Evolutionary conservation across 2,797 vertebrate species (phyloP), one percentile per base, ranked within the genome.

Genomic region (Thalassophryne amazonica): DNA sequence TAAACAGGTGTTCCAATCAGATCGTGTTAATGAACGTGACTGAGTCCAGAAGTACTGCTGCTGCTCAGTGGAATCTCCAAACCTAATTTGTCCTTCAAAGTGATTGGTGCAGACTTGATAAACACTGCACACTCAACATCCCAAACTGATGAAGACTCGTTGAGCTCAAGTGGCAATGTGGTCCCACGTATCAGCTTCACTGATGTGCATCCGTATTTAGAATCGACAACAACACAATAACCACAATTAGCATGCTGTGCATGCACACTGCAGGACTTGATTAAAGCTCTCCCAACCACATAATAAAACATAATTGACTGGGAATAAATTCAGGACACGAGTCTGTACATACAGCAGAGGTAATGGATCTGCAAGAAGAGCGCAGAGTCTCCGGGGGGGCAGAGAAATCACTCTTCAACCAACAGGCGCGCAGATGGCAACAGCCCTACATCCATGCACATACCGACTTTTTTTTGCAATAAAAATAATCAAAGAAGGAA

Each of bases 251-350:
- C 20, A 17, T 20, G 59, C 31, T n/a, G 46, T 66, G 57, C 45
- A 24, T 33, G 31, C 15, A 34, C 20, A n/a, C 39, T 20, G 42
- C 36, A 34, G 23, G 35, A 64, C 68, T 38, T 66, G 57, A 82
- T 84, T 75, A 69, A 60, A 69, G 47, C 55, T 54, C 61, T 45
- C 39, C 33, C 32, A 41, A 32, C 30, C 41, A 29, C 62, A 48
- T 61, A 48, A 75, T 56, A 59, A n/a, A 56, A 68, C 41, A 60
- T 20, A 64, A 73, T 16, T 58, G 66, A 76, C 53, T 47, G 41
- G 38, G 20, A 55, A 73, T 38, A 7, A 45, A 61, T 38, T 49
- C 34, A 41, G 46, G 46, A 71, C 54, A 57, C 14, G 11, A 36
- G 53, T 2, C 17, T 21, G 32, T n/a, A 38, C 12, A 13, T 16